Base-by-base conservation (phyloP, 2,113 vertebrate genomes). In the Sakesphorus luctuosus region DNA sequence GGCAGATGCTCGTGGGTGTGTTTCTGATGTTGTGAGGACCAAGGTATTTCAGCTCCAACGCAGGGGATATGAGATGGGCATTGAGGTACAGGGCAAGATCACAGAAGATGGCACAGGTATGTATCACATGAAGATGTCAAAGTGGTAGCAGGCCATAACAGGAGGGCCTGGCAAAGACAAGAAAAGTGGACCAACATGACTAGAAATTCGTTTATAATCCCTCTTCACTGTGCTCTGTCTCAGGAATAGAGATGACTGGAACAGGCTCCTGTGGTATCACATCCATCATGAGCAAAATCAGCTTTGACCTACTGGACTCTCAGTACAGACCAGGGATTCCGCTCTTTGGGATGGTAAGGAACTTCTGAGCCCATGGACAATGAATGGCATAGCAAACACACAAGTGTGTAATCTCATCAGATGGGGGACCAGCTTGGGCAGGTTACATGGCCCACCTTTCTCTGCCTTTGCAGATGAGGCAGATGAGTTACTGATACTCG, bases 31-130 rank as follows among this genome's bases (percentile, higher is more conserved):
- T 72, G 79, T 98, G 40, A 96, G 72, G 58, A 98, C 98, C 21
- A 98, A 94, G 44, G 6, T 92, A n/a, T 98, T 98, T 81, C 98
- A 98, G 50, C 47, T 98, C 44, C 96, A 93, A 33, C 97, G 85
- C 44, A 58, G 66, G 24, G 98, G 73, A 10, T 98, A 97, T 47
- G 74, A 97, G 52, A 98, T 97, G 97, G 91, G 10, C 46, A 96
- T 98, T 44, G 62, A 94, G 26, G 97, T 95, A 29, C 93, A 94
- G 38, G 98, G 97, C 84, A 97, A 97, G 76, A 96, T 98, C 58
- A 93, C 69, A 85, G 98, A 98, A 67, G 96, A 98, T 71, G 98
- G 97, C 71, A 98, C 98, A 96, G 98, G 98, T 98, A 36, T 43
- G 95, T 67, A 31, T 49, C 8, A 18, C 14, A 17, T 10, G 2